Conservation (phyloP, 2,797 vertebrate species). For the Linurgus olivaceus region DNA sequence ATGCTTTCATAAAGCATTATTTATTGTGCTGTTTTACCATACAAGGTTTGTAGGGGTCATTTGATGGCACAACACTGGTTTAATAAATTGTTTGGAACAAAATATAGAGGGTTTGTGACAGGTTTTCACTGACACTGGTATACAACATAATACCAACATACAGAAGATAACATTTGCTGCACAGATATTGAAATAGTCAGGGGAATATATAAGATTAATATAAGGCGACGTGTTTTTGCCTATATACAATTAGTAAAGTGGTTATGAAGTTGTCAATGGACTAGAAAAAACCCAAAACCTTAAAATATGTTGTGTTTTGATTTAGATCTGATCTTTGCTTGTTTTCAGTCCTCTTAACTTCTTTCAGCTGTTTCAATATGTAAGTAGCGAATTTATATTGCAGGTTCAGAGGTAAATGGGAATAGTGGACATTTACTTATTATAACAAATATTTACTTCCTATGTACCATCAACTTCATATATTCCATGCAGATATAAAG, state of each 20-base stretch:
- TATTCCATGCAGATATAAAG: background rate
- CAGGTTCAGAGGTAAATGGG: background rate
- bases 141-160: background rate
- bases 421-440: background rate
- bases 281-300: background rate
- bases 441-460: background rate
- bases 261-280: background rate
- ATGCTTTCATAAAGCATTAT: background rate
- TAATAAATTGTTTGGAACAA: background rate
- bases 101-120: background rate
- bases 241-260: background rate
- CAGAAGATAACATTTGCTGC: background rate
- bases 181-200: background rate
- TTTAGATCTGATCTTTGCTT: background rate
- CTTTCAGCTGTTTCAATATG: background rate
- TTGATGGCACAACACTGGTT: background rate
- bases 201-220: background rate
- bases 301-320: background rate
- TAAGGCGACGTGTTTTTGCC: background rate
- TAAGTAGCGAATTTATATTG: background rate
- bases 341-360: background rate
- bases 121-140: background rate
- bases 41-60: background rate
- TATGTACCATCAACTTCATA: background rate
- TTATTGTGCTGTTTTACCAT: background rate